Base-by-base conservation (phyloP, 1,140 invertebrate species). In the Popillia japonica region DNA sequence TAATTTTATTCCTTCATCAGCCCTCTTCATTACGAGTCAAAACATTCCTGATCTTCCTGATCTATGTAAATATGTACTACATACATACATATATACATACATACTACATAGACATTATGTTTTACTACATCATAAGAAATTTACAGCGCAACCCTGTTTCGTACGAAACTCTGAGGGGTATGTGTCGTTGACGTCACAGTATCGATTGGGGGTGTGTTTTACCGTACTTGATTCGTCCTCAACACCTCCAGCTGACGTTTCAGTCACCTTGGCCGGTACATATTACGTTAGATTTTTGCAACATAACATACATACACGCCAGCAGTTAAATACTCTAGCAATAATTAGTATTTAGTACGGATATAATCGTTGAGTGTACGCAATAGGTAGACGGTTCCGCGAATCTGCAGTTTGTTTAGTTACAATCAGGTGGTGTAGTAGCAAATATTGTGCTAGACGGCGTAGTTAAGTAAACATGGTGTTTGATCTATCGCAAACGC, bases 191-290 rank as follows among this genome's bases (percentile, higher is more conserved):
- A 55, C 48, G 48, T 55, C 48, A 55, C 48, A 2, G n/a, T 55
- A 55, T 55, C 14, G 48, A 55, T 55, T 55, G 48, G 48, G 48
- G 48, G 48, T 55, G 48, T 55, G 48, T 55, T 55, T n/a, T 55
- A 17, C 48, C 48, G 48, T 55, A 55, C 48, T 55, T 55, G 48
- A 55, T 14, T 3, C 48, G 48, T 55, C 14, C 48, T 55, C 48
- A 34, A 34, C 27, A 34, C 27, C 27, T 34, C 27, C 27, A 55
- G 48, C 48, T 55, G 48, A 55, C 48, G 48, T 55, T n/a, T 55
- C 48, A 55, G 48, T 55, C 48, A 55, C 48, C 48, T 55, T 55
- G 48, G 17, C 48, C 17, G 2, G n/a, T 55, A 55, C 27, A 14
- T 17, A n/a, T 17, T 55, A 2, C 48, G 14, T 17, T 17, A 55